Conservation (phyloP, 2,797 vertebrate genomes). For the Karalla daura region DNA sequence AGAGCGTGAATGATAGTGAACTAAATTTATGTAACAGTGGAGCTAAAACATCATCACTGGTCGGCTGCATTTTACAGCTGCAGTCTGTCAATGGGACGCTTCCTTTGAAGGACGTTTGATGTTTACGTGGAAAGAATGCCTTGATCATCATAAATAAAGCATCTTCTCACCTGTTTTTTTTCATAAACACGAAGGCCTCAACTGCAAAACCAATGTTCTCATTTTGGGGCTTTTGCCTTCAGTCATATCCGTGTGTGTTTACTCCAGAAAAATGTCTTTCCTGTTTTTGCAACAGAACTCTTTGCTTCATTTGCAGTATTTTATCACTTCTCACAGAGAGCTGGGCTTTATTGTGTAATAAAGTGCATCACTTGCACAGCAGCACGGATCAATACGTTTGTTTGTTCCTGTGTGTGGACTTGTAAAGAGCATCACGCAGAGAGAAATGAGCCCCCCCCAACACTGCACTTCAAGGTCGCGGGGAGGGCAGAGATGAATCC, state of each 20-base stretch:
- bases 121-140: constrained; percentile 1
- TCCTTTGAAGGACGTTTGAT: constrained; percentile 18
- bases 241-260: neutral
- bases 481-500: neutral
- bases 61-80: neutral
- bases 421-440: neutral
- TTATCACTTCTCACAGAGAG: neutral
- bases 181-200: neutral
- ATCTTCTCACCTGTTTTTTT: neutral
- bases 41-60: no score
- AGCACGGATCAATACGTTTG: neutral
- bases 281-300: neutral
- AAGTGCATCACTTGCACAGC: neutral
- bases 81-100: neutral
- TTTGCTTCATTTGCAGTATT: neutral
- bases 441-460: neutral
- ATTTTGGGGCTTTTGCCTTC: neutral
- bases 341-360: neutral
- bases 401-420: neutral
- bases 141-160: constrained; percentile 3
- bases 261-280: neutral
- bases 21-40: no score
- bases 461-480: constrained; percentile 32
- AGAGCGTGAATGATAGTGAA: no score
- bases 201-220: neutral